These are phyloP conservation scores for Apodemus speciosus DNA, from an alignment of 2,113 vertebrate species.

Conservation along the genomic window DNA sequence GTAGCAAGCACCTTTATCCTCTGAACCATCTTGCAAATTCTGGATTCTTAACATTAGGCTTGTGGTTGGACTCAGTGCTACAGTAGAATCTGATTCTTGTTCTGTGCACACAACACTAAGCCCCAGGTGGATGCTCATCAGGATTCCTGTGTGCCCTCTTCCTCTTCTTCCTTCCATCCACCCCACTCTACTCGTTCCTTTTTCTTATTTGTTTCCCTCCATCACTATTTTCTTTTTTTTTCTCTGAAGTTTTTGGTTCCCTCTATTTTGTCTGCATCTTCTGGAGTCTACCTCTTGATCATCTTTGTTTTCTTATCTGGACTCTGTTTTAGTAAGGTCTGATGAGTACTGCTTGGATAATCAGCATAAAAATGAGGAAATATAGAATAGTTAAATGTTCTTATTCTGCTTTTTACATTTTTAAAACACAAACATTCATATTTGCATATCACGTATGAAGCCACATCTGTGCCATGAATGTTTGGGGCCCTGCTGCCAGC, in stretches of 20 bases:
- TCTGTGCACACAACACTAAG: neutral
- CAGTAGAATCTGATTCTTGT: neutral
- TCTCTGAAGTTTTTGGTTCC: neutral
- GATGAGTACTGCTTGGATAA: neutral
- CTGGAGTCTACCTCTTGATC: neutral
- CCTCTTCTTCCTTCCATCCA: rapidly evolving
- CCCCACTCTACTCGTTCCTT: rapidly evolving
- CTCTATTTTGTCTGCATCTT: neutral
- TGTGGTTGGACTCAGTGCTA: neutral
- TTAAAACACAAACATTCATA: neutral
- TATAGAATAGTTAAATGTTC: neutral
- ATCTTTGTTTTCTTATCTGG: neutral
- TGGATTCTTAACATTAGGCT: neutral
- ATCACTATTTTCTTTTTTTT: neutral
- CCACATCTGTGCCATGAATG: neutral
- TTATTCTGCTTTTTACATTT: neutral
- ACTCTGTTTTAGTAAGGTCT: neutral
- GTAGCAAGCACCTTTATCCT: neutral
- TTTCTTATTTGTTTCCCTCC: rapidly evolving
- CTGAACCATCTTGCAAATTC: neutral
- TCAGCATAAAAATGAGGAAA: neutral
- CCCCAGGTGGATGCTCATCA: neutral
- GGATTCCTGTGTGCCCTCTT: neutral
- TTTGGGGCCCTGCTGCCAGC: neutral
- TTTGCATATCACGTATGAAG: neutral